Evolutionary conservation across 2,113 vertebrate species (phyloP), one percentile per base, ranked within the genome.

Genomic region (Jacana jacana): DNA sequence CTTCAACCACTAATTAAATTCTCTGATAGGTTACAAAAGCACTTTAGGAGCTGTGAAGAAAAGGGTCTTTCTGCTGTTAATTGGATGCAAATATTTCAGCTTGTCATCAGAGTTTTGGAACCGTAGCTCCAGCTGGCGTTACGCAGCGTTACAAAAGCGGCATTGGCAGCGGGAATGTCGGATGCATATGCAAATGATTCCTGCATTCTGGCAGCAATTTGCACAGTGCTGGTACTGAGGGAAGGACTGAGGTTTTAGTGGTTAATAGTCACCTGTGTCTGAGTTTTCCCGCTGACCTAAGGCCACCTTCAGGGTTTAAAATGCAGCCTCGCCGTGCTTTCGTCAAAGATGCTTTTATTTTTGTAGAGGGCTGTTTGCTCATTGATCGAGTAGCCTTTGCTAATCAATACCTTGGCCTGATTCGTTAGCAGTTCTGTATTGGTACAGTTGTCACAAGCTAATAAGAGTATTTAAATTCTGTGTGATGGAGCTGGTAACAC

Each of bases 11-110:
- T 89, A 93, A 61, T 88, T 51, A 54, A 92, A 73, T 49, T 77
- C 89, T 95, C 27, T 73, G 86, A 31, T 31, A 48, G 73, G 48
- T 89, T 96, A 82, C 86, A 72, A 88, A 91, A 93, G 28, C 93
- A 46, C 89, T 95, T 95, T 13, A 91, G 88, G 80, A 83, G 49
- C 77, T 88, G 87, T 64, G 72, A 88, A 89, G 91, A 66, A 54
- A 81, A n/a, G n/a, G 70, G 81, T 82, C 86, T 86, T 73, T 25
- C 46, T 87, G 31, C 80, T 93, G 65, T 78, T 95, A 92, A 66
- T 75, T 91, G 83, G 89, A 89, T 92, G 61, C 84, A 95, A 94
- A 86, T 90, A 55, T 86, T 86, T 86, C 69, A 55, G 68, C 80
- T 89, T 96, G 93, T 94, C 91, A 42, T 78, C 65, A 65, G 73